phyloP scores from a whole-genome alignment of 1,140 invertebrate species.

The Polypedilum vanderplanki region DNA sequence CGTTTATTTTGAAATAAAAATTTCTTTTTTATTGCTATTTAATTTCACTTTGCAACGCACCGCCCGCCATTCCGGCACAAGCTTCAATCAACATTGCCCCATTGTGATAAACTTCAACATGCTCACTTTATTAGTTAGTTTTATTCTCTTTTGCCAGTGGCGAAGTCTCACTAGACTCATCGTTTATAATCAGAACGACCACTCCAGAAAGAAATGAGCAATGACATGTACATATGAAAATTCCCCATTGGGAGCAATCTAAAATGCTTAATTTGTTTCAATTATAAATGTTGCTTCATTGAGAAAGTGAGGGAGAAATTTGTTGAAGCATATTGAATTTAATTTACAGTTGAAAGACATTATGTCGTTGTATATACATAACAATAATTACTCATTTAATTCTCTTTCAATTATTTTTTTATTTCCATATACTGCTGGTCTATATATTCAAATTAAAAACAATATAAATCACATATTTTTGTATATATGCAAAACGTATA shows the following conservation, averaged over 20 bases:
- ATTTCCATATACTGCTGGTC: background rate
- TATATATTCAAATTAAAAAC: background rate
- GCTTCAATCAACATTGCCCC: too few species aligned
- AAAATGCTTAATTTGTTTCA: constrained; percentile 29
- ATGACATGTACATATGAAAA: constrained; percentile 11
- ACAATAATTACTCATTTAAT: constrained; percentile 24
- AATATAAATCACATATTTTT: too few species aligned
- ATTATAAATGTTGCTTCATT: background rate
- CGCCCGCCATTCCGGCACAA: constrained; percentile 32
- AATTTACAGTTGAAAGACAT: constrained; percentile 15
- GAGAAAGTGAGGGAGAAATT: constrained; percentile 8
- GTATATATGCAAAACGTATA: background rate
- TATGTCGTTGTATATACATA: background rate
- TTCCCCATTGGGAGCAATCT: constrained; percentile 30
- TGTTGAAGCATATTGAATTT: background rate
- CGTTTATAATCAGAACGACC: constrained; percentile 43
- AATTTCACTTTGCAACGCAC: constrained; percentile 38
- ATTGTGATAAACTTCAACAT: background rate
- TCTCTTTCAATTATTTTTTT: background rate
- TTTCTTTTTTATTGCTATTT: constrained; percentile 38
- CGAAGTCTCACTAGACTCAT: constrained; percentile 36
- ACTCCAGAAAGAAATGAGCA: constrained; percentile 37
- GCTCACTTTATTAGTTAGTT: constrained; percentile 32
- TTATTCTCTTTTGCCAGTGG: constrained; percentile 32
- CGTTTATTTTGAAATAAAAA: constrained; percentile 30